Evolutionary conservation across 2,113 vertebrate genomes (phyloP), one percentile per base, ranked within the genome.

Genomic region (Phoxinus phoxinus): DNA sequence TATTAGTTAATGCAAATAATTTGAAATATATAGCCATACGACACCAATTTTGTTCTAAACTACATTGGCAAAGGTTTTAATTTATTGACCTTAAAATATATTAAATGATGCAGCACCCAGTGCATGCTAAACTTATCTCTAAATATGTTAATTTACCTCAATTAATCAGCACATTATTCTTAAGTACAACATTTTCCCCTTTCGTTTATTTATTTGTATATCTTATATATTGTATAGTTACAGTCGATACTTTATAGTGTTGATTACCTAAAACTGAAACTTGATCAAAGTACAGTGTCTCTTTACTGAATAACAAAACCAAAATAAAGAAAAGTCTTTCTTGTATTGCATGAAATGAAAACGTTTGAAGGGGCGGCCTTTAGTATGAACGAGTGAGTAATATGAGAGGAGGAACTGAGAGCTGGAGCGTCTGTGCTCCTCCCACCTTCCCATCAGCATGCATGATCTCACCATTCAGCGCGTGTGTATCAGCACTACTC

Each of bases 401-500:
- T 78, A 88, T 25, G 78, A 81, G 87, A 84, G 83, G 46, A 48
- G 80, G 30, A 83, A 88, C 67, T 81, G 85, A 83, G 35, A 84
- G 3, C 21, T 37, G 51, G 72, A 78, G 75, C 23, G 48, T 51
- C 69, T 83, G 48, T n/a, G 75, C 88, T 89, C 91, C 90, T 88
- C 88, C 88, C 80, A 86, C 86, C n/a, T 35, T 23, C 85, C 83
- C 85, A 86, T 86, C 71, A 89, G 53, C 86, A 88, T 58, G 76
- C 86, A 71, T 92, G 91, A 94, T 94, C 93, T 93, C 81, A 85
- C 88, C 85, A 89, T 76, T 90, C 84, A 85, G 73, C 48, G 72
- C n/a, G 83, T 88, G 84, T 12, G 61, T 27, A 89, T 25, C 65
- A 88, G 84, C 44, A 65, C 35, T 15, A 48, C 73, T 69, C 30